Percentiles rank a stretch among this genome's conserved stretches.
Conservation (phyloP, 1,140 invertebrate genomes). For the Manduca sexta region DNA sequence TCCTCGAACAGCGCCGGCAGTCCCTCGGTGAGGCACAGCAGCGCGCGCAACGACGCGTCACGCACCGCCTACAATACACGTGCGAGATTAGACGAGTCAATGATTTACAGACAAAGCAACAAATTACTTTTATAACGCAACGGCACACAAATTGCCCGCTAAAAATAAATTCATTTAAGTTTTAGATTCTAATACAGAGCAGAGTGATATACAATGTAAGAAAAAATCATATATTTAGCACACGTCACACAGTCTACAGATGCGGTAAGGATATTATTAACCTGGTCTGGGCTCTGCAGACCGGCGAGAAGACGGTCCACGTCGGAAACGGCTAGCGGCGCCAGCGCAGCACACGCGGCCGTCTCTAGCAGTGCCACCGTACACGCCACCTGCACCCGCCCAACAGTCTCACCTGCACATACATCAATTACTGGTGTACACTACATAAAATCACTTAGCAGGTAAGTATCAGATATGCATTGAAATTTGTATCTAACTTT, state of each 20-base stretch:
- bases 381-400: constrained; percentile 83
- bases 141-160: too few species aligned
- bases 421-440: background rate
- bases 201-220: too few species aligned
- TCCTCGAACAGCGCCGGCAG: constrained; percentile 78
- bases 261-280: constrained; percentile 2
- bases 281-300: constrained; percentile 78
- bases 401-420: constrained; percentile 74
- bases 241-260: too few species aligned
- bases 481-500: too few species aligned
- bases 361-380: constrained; percentile 85
- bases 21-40: constrained; percentile 78
- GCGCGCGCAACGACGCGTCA: constrained; percentile 84
- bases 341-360: constrained; percentile 81
- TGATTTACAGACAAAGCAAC: too few species aligned
- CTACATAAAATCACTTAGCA: too few species aligned
- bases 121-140: too few species aligned
- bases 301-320: constrained; percentile 84
- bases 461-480: too few species aligned
- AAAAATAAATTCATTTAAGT: too few species aligned
- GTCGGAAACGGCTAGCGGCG: constrained; percentile 77
- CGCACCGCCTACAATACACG: constrained; percentile 76
- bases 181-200: too few species aligned
- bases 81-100: too few species aligned
- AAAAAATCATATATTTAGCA: too few species aligned